Conservation (phyloP, 1,140 invertebrate genomes). For the Drosophila arawakana region DNA sequence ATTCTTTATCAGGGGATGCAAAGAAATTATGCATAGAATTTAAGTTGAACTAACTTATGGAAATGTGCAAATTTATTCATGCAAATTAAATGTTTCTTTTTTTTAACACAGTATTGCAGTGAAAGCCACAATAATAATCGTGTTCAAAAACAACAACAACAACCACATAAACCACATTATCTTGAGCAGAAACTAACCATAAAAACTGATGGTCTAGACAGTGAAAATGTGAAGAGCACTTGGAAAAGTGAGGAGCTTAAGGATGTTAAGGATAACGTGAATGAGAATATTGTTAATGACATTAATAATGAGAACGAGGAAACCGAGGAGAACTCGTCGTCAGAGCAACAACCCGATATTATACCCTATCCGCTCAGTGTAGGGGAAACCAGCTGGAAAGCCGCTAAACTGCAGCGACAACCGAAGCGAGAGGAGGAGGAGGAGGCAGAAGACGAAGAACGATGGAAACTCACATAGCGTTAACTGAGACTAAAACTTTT, state of each 20-base stretch:
- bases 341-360: constrained; percentile 77
- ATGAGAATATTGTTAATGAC: too few relatives aligned
- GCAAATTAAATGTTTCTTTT: constrained; percentile 34
- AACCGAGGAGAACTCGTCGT: constrained; percentile 59
- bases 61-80: constrained; percentile 34
- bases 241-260: constrained; percentile 4
- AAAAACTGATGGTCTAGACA: constrained; percentile 1
- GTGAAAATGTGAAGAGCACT: not conserved
- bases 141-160: constrained; percentile 31
- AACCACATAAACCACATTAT: constrained; percentile 32
- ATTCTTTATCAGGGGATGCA: not conserved
- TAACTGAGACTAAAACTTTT: constrained; percentile 27
- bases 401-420: constrained; percentile 48
- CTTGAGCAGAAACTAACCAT: constrained; percentile 38
- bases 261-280: constrained; percentile 13
- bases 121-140: constrained; percentile 46
- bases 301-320: not conserved
- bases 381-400: constrained; percentile 68
- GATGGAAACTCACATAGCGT: constrained; percentile 67
- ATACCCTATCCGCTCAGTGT: constrained; percentile 78
- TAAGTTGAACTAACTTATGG: constrained; percentile 28
- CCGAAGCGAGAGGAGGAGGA: constrained; percentile 18
- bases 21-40: constrained; percentile 1
- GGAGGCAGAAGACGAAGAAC: constrained; percentile 30
- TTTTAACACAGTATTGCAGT: constrained; percentile 21